Evolutionary conservation across 2,113 vertebrate genomes (phyloP), one percentile per base, ranked within the genome.

Genomic region (Rhinopomastus cyanomelas): DNA sequence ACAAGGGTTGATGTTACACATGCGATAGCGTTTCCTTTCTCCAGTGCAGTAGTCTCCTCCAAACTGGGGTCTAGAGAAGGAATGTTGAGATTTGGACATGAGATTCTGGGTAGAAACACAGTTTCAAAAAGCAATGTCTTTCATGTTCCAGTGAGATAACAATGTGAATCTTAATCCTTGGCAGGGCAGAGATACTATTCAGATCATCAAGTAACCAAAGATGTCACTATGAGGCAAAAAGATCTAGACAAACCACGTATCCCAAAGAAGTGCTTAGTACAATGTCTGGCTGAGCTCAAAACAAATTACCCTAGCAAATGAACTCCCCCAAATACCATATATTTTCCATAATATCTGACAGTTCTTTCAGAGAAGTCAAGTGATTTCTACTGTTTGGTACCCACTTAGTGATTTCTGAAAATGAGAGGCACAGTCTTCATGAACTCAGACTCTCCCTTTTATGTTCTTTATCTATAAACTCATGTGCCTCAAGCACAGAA

Each of bases 31-130:
- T 59, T 98, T 99, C 59, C 99, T 98, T 84, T 99, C 98, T 49
- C 99, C 99, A 0, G 98, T 99, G 95, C 99, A 99, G 74, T 99
- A 99, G 85, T 98, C 99, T 18, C 99, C 99, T 60, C 99, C 99
- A 84, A 98, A 99, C 67, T 98, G 98, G 18, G 99, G 99, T 89
- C 99, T 99, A 81, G 16, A 75, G 86, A 77, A 53, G 55, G 77
- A 90, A 91, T 9, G 93, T 36, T 34, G 16, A 75, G 21, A 72
- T 32, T 44, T 18, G 12, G 25, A 72, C 9, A 22, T 64, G 10
- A 88, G 61, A 49, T 36, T 44, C 6, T 46, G 17, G 10, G 25
- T 25, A 36, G 39, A 81, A 94, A 30, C 36, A 4, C 5, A 49
- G 14, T 39, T 74, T 88, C 76, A 72, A 90, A 25, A 9, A 73